Conservation (phyloP, 2,888 invertebrate species). For the Tipula confusa region DNA sequence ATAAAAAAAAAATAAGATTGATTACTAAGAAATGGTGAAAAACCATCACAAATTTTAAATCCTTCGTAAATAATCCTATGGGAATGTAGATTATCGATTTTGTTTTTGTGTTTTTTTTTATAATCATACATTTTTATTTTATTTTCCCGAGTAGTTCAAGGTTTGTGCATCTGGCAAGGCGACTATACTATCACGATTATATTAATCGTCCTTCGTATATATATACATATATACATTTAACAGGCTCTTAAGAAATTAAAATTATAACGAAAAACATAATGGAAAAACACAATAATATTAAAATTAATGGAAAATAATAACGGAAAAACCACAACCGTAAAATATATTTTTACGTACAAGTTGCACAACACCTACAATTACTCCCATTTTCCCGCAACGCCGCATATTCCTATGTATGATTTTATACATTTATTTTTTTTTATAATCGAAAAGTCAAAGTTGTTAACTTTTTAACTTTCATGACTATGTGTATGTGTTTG, state of each 20-base stretch:
- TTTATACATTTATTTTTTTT: too few species aligned
- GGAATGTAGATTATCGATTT: not conserved
- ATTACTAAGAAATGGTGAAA: not conserved
- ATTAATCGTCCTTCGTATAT: too few species aligned
- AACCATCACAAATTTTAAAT: not conserved
- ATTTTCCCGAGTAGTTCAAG: too few species aligned
- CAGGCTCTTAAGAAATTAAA: not conserved
- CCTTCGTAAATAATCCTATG: not conserved
- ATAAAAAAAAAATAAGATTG: constrained; percentile 13
- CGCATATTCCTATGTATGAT: not conserved
- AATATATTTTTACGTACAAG: not conserved
- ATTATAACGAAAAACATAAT: not conserved
- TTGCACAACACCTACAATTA: not conserved
- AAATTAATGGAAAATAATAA: not conserved
- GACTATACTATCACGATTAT: too few species aligned
- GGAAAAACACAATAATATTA: not conserved
- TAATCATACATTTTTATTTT: too few species aligned
- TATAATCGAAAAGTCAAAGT: not conserved
- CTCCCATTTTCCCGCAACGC: not conserved
- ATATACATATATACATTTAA: not conserved
- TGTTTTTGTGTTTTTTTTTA: not conserved
- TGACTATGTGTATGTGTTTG: too few species aligned
- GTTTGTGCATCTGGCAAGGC: too few species aligned
- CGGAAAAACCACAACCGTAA: not conserved
- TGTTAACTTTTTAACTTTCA: not conserved